Evolutionary conservation across 2,888 invertebrate species (phyloP).

Genomic region (Frankliniella intonsa): DNA sequence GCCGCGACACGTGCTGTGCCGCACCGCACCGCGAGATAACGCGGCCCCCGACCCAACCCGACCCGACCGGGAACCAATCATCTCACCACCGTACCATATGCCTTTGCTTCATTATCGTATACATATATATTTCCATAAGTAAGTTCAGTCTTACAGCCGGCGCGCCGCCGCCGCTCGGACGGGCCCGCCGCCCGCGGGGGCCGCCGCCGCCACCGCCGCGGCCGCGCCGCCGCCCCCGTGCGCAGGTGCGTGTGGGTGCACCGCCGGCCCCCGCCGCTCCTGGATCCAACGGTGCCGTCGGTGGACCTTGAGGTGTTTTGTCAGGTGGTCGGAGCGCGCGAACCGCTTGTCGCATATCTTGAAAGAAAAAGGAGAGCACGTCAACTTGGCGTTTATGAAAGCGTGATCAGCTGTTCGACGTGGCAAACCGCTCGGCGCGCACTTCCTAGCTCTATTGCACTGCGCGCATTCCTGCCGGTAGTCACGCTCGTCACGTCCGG

Average conservation of each 20-base stretch:
- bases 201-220: neutral
- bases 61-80: no score
- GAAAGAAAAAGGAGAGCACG: neutral
- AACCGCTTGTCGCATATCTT: constrained; percentile 74
- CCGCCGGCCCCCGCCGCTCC: neutral
- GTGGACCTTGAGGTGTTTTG: constrained; percentile 86
- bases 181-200: neutral
- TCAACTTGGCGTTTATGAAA: neutral
- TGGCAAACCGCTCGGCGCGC: neutral
- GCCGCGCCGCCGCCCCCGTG: neutral
- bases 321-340: constrained; percentile 87
- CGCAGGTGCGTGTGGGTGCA: neutral
- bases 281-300: constrained; percentile 50
- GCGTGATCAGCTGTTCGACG: neutral
- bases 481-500: no score
- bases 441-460: no score
- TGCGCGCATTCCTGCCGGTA: no score
- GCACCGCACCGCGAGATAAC: no score
- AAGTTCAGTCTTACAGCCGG: no score
- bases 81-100: no score
- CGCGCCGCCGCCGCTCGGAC: no score
- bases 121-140: no score
- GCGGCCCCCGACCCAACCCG: no score
- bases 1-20: no score
- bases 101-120: no score